Evolutionary conservation across 2,888 invertebrate species (phyloP).

Genomic region (Criorhina ranunculi): DNA sequence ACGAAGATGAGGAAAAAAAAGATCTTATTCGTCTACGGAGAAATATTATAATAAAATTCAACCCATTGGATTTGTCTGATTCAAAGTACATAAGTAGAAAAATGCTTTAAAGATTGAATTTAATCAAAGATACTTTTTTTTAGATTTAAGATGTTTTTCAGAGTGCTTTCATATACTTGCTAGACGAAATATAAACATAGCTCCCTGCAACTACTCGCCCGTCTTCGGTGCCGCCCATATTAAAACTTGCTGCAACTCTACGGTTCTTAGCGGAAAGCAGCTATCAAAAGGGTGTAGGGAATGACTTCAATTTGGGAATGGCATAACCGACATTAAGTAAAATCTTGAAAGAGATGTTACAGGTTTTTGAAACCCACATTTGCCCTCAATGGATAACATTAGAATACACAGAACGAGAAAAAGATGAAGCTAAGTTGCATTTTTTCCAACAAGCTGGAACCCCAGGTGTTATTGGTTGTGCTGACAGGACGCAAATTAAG

Average conservation of each 20-base stretch:
- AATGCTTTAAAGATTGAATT: too few relatives aligned
- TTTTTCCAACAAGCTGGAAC: slow-evolving; percentile 6
- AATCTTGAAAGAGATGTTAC: slow-evolving; percentile 19
- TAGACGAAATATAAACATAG: background rate
- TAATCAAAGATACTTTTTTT: background rate
- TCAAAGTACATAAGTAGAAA: background rate
- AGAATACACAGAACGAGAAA: slow-evolving; percentile 3
- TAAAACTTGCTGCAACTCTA: background rate
- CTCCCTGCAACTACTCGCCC: background rate
- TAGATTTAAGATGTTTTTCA: background rate
- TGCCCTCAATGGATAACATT: slow-evolving; percentile 30
- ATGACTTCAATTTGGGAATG: slow-evolving; percentile 20
- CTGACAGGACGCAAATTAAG: too few relatives aligned
- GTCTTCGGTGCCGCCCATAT: background rate
- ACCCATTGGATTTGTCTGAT: slow-evolving; percentile 17
- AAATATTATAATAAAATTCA: background rate
- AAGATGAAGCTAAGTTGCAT: slow-evolving; percentile 13
- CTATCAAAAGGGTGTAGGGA: slow-evolving; percentile 1
- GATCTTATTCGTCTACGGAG: background rate
- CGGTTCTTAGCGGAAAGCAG: background rate
- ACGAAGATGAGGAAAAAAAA: background rate
- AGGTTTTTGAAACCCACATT: slow-evolving; percentile 16
- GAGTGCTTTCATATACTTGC: background rate
- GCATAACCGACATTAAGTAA: slow-evolving; percentile 20
- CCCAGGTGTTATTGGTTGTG: slow-evolving; percentile 18